Base-by-base conservation (phyloP, 2,888 invertebrate genomes). In the Thera britannica region DNA sequence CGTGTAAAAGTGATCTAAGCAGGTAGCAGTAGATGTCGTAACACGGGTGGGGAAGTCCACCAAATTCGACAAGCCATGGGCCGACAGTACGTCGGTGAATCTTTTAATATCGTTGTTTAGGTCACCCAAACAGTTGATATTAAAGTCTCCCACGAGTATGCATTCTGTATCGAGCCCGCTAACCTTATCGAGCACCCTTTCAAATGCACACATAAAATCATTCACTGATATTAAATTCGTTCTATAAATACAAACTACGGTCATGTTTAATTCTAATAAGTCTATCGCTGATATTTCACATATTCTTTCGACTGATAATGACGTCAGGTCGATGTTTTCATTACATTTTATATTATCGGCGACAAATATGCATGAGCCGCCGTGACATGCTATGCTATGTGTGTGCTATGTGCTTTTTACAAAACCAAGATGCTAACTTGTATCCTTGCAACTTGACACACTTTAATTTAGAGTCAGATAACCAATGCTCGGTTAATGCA, bases 271-370 rank as follows among this genome's bases (percentile, higher is more conserved):
- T 3, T 70, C 66, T 5, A 70, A 1, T 11, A 70, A n/a, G 9
- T 69, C 61, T 8, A 65, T 58, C 1, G 68, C 64, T 7, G 64
- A 55, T 62, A 69, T 52, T 56, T 70, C 70, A 23, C 60, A 69
- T 23, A 46, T 46, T 62, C 49, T 41, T 51, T 69, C 65, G 0
- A 46, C 44, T 8, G 59, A 62, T 7, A 62, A 46, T 0, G 11
- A 4, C 8, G 35, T 56, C 38, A 56, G 6, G 2, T 54, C 52
- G n/a, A 36, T n/a, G 23, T 56, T 60, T 35, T 64, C 64, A 11
- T 52, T 23, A n/a, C 58, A 54, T n/a, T 59, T 67, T 4, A 62
- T 6, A 12, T 9, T 4, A 3, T 68, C 46, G 11, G 44, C 60
- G 2, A 64, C 44, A 44, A 9, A 68, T 11, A 68, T 1, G 49